Evolutionary conservation across 2,888 invertebrate genomes (phyloP).

Genomic region (Heliconius sara): DNA sequence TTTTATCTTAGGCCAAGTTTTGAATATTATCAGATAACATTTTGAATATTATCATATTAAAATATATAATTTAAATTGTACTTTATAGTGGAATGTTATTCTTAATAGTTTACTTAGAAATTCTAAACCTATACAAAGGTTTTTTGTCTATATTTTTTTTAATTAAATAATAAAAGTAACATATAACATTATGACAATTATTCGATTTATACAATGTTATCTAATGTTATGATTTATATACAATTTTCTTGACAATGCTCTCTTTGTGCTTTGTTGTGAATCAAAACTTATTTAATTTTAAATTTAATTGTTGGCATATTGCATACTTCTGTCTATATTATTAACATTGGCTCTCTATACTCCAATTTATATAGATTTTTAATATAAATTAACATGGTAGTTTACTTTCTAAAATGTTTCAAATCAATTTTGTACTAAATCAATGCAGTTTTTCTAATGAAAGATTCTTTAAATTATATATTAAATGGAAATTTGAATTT

Average conservation of each 20-base stretch:
- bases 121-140: neutral
- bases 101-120: neutral
- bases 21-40: slow-evolving; percentile 2
- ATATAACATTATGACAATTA: neutral
- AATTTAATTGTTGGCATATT: neutral
- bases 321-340: too few relatives aligned
- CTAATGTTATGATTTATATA: neutral
- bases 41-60: neutral
- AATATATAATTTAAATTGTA: neutral
- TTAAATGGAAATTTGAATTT: neutral
- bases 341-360: too few relatives aligned
- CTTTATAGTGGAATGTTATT: too few relatives aligned
- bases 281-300: neutral
- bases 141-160: neutral
- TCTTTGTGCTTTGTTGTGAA: neutral
- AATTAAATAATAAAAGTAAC: neutral
- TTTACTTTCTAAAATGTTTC: neutral
- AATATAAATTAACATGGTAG: neutral
- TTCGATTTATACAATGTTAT: neutral
- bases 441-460: neutral
- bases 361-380: neutral
- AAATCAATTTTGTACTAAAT: neutral
- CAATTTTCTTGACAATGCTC: neutral
- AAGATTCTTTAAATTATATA: neutral
- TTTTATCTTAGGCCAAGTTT: slow-evolving; percentile 1